These are phyloP conservation scores for Mantis religiosa DNA, from an alignment of 2,888 invertebrate genomes.

Conservation along the genomic window DNA sequence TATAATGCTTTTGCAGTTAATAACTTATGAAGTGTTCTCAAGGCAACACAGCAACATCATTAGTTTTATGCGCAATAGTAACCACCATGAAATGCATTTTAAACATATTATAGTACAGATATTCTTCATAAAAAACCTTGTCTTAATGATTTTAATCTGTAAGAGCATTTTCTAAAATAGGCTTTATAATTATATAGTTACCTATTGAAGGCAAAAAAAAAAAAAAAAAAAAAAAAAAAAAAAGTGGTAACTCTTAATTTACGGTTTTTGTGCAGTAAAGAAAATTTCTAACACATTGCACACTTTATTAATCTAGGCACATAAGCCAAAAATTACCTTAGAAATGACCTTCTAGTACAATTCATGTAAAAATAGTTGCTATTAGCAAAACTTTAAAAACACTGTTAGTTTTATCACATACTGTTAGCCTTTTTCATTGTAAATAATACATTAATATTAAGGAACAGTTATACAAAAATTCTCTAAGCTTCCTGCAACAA, in stretches of 20 bases:
- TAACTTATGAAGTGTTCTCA: no score
- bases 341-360: neutral
- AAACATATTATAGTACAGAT: no score
- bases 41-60: no score
- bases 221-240: no score
- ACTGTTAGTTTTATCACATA: neutral
- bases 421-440: neutral
- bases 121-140: no score
- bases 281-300: neutral
- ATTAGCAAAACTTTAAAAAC: neutral
- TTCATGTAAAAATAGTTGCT: neutral
- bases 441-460: neutral
- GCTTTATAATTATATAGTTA: neutral
- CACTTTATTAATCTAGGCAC: neutral
- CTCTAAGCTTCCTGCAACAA: neutral
- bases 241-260: neutral
- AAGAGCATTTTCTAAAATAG: neutral
- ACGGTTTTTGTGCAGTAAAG: neutral
- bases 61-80: no score
- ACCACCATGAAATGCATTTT: no score
- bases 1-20: no score
- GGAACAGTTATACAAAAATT: neutral
- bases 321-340: neutral
- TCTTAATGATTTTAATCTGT: neutral
- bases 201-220: neutral